Conservation (phyloP, 2,113 vertebrate species). For the Gymnobelideus leadbeateri region DNA sequence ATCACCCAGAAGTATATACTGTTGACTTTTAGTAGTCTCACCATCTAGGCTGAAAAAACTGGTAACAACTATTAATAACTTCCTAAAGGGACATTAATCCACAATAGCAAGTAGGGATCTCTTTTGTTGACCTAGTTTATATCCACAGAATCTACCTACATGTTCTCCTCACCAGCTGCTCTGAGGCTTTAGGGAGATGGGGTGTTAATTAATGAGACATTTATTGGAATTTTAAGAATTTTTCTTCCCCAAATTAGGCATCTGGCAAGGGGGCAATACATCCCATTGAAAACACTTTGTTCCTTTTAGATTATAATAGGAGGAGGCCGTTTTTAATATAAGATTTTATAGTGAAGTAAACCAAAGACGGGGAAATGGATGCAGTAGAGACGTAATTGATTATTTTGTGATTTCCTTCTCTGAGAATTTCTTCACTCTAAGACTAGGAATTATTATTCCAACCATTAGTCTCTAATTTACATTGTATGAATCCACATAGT, state of each 20-base stretch:
- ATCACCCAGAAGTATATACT: slow-evolving; percentile 50
- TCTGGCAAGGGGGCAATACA: slow-evolving; percentile 71
- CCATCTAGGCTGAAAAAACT: slow-evolving; percentile 65
- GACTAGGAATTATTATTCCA: background rate
- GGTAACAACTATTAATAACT: slow-evolving; percentile 75
- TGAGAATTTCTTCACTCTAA: background rate
- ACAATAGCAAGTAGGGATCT: slow-evolving; percentile 76
- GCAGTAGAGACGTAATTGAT: background rate
- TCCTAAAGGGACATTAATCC: slow-evolving; percentile 75
- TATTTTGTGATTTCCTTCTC: background rate
- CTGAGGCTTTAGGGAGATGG: slow-evolving; percentile 82
- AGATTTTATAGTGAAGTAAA: background rate
- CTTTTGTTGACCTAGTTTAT: slow-evolving; percentile 78
- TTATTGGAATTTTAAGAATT: slow-evolving; percentile 80
- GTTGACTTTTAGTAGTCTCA: slow-evolving; percentile 71
- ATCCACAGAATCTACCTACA: slow-evolving; percentile 77
- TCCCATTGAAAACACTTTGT: slow-evolving; percentile 72
- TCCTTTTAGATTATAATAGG: slow-evolving; percentile 71
- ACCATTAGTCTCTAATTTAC: background rate
- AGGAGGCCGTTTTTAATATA: background rate
- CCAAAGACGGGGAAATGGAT: background rate
- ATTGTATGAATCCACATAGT: background rate
- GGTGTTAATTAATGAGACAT: slow-evolving; percentile 85
- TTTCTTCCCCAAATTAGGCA: slow-evolving; percentile 74
- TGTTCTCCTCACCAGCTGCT: slow-evolving; percentile 82